Percentiles rank a stretch among this genome's conserved stretches.
Evolutionary conservation across 2,113 vertebrate genomes (phyloP).

Genomic region (Bos taurus): DNA sequence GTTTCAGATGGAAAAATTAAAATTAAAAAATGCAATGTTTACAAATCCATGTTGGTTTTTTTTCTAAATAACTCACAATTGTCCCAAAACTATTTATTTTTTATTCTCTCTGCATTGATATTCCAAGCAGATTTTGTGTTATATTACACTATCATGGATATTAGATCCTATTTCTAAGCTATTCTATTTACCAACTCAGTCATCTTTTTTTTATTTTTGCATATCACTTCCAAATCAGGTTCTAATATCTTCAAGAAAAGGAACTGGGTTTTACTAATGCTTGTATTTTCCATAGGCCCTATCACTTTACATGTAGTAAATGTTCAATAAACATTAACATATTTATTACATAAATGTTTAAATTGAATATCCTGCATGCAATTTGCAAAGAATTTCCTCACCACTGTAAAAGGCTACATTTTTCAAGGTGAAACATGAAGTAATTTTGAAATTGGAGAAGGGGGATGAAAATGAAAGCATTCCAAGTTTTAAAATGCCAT

Average conservation of each 20-base stretch:
- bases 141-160: background rate
- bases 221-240: constrained; percentile 11
- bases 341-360: constrained; percentile 44
- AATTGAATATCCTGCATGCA: constrained; percentile 50
- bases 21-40: background rate
- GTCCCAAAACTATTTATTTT: background rate
- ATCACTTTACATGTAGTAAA: constrained; percentile 53
- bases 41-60: background rate
- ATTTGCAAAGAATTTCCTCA: constrained; percentile 63
- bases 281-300: constrained; percentile 3
- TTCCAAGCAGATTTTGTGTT: background rate
- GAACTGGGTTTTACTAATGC: background rate
- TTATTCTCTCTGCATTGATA: background rate
- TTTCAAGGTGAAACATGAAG: constrained; percentile 75
- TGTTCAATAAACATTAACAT: constrained; percentile 56
- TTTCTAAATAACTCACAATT: background rate
- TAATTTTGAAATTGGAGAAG: constrained; percentile 70
- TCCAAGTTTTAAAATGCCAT: constrained; percentile 68
- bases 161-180: background rate
- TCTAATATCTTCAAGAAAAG: background rate
- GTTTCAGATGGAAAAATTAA: background rate
- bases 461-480: constrained; percentile 46
- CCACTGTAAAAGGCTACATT: constrained; percentile 66
- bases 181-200: background rate
- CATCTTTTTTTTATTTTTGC: constrained; percentile 4